Evolutionary conservation across 1,140 invertebrate species (phyloP), one percentile per base, ranked within the genome.

Genomic region (Pseudoatta argentina): DNA sequence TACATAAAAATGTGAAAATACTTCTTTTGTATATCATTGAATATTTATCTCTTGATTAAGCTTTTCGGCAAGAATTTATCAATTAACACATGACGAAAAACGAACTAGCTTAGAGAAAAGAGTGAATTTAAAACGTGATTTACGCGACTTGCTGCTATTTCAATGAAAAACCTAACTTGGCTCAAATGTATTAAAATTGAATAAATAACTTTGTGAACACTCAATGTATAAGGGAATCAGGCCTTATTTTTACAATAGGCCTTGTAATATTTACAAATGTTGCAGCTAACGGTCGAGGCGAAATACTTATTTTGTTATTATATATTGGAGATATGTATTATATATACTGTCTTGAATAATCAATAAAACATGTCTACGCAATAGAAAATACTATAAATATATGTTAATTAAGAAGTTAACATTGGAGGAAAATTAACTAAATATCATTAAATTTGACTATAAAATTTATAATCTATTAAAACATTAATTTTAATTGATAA

Each of bases 191-290:
- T 76, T 27, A 44, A 86, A 61, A 64, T 44, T 75, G 48, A 87
- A 64, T 63, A 16, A 88, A 59, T 53, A 82, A 89, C 59, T 66
- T 89, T 44, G 30, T 77, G 59, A 24, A 82, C 77, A 86, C 48
- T 59, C 57, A 76, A 14, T 77, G 73, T 85, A 85, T 44, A 12
- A 55, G 16, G 83, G 30, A 83, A 73, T 87, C 87, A 89, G 88
- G 79, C 85, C 89, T 67, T 79, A n/a, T 61, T 44, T 87, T 57
- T 59, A 69, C 30, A 82, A 21, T 78, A 89, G 73, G 59, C 66
- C 77, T 55, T 73, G 48, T 48, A 87, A 63, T 89, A 87, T 82
- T 67, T 91, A 91, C 86, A 91, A 90, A 89, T 64, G 72, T 59
- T 78, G 21, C 44, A 91, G 76, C 64, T 78, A 78, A 89, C 51